A percentile compares a stretch with the other conserved stretches of the same genome.
phyloP scores from a whole-genome alignment of 2,113 vertebrate genomes.

The Todiramphus chloris region DNA sequence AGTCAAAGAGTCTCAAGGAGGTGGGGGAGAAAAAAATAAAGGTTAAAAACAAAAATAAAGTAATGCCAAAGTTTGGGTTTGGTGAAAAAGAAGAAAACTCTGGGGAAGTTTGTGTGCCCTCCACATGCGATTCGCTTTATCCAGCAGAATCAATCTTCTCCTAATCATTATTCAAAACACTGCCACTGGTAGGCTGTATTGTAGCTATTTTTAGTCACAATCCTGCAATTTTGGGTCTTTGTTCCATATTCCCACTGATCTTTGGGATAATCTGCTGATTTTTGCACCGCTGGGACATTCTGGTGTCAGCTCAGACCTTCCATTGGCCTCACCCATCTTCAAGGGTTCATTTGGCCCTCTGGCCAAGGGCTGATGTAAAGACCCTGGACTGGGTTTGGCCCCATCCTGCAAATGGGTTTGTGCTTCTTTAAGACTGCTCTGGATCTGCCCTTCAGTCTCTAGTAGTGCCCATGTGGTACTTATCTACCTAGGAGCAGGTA shows the following conservation, averaged over 20 bases:
- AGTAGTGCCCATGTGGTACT: neutral
- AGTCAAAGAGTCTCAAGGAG: neutral
- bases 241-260: rapidly evolving
- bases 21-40: no score
- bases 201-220: neutral
- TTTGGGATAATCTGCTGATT: neutral
- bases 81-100: neutral
- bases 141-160: neutral
- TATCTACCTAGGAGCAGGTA: neutral
- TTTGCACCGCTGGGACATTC: neutral
- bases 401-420: neutral
- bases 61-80: neutral
- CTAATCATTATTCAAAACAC: neutral
- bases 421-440: neutral
- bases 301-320: neutral
- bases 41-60: no score
- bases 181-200: rapidly evolving
- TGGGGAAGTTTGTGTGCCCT: neutral
- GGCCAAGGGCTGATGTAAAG: neutral
- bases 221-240: neutral
- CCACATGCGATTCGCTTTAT: neutral
- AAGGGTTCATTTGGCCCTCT: neutral
- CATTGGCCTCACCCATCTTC: rapidly evolving
- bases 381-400: neutral
- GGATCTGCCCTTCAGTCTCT: neutral